phyloP scores from a whole-genome alignment of 2,797 vertebrate genomes.

The Eurystomus glaucurus region DNA sequence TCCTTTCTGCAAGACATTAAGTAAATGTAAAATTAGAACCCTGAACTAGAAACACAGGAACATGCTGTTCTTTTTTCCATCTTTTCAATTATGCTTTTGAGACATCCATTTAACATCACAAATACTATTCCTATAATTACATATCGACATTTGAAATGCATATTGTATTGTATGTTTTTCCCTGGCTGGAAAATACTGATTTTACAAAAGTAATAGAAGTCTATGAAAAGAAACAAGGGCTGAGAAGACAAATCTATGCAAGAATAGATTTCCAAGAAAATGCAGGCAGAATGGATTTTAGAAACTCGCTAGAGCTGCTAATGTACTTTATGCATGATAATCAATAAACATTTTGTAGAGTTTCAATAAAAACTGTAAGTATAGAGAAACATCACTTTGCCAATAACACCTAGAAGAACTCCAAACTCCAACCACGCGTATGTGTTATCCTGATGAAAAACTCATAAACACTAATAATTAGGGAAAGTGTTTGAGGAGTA shows the following conservation, averaged over 20 bases:
- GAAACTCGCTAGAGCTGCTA: background rate
- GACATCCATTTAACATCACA: constrained; percentile 14
- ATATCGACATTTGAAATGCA: background rate
- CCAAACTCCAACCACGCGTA: rapidly evolving
- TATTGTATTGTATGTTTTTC: background rate
- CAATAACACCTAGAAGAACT: background rate
- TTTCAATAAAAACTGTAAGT: background rate
- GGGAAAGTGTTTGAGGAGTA: background rate
- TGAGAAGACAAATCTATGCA: background rate
- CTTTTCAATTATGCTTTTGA: constrained; percentile 18
- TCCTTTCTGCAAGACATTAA: background rate
- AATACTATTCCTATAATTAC: background rate
- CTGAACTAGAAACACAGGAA: constrained; percentile 46
- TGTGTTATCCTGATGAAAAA: background rate
- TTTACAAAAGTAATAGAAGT: background rate
- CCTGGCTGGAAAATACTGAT: background rate
- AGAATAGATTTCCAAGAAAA: background rate
- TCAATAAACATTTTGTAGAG: background rate
- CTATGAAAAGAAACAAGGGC: background rate
- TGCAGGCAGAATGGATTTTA: background rate
- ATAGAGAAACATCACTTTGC: background rate
- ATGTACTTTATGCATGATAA: background rate
- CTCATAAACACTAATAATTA: background rate
- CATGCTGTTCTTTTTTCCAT: background rate
- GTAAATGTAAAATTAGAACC: background rate